A percentile compares a stretch with the other conserved stretches of the same genome.
phyloP scores from a whole-genome alignment of 1,140 invertebrate genomes.

The Drosophila fuyamai region DNA sequence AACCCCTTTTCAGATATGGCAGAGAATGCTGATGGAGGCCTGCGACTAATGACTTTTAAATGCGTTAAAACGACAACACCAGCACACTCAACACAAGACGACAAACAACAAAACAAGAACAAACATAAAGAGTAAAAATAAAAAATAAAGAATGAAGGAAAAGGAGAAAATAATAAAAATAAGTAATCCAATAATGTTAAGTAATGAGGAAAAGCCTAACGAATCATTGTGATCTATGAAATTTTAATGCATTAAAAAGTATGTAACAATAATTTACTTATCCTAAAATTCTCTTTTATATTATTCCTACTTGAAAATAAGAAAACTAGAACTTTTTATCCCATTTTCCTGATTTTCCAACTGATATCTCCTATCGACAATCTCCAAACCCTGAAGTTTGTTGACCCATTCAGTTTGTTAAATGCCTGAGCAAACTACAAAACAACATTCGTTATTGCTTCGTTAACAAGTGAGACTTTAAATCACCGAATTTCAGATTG shows the following conservation, averaged over 20 bases:
- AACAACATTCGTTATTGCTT: constrained; percentile 11
- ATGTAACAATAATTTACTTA: neutral
- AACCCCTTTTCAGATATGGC: constrained; percentile 20
- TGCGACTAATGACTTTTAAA: constrained; percentile 79
- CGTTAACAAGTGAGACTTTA: constrained; percentile 11
- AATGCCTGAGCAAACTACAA: constrained; percentile 10
- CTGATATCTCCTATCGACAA: neutral
- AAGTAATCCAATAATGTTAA: constrained; percentile 10
- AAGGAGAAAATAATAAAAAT: neutral
- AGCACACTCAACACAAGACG: constrained; percentile 8
- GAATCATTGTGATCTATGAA: neutral
- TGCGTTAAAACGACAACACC: constrained; percentile 59
- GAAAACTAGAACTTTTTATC: too few relatives aligned
- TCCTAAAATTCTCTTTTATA: neutral
- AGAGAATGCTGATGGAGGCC: constrained; percentile 45
- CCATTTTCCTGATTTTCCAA: neutral
- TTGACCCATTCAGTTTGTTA: constrained; percentile 8
- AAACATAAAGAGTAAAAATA: constrained; percentile 10
- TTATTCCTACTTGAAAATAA: too few relatives aligned
- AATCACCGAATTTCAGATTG: constrained; percentile 16
- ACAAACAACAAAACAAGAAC: constrained; percentile 37
- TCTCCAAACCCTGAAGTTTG: neutral
- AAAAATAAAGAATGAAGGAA: constrained; percentile 2
- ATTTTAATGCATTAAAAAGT: neutral
- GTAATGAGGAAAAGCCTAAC: neutral